Conservation (phyloP, 2,888 invertebrate genomes). For the Acleris cristana region DNA sequence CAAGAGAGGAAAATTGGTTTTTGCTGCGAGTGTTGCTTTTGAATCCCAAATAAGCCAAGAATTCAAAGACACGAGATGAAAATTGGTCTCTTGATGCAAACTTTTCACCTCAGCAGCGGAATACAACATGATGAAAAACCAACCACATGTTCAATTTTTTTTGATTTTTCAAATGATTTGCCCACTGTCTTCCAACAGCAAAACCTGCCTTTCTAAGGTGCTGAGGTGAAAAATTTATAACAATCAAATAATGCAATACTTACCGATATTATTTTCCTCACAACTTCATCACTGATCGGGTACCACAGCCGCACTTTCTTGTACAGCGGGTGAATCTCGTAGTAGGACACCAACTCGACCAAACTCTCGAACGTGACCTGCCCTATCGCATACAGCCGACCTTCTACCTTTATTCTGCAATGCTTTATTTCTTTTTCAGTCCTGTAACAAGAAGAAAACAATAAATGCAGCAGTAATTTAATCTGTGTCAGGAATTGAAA, state of each 20-base stretch:
- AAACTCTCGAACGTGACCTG: conserved; percentile 97
- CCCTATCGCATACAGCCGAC: conserved; percentile 95
- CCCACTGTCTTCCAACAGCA: too few relatives aligned
- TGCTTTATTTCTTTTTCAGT: conserved; percentile 98
- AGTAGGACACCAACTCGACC: conserved; percentile 96
- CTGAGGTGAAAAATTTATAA: neutral
- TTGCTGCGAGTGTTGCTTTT: too few relatives aligned
- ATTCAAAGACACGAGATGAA: too few relatives aligned
- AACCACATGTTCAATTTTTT: too few relatives aligned
- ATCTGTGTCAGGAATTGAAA: too few relatives aligned
- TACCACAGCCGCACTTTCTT: conserved; percentile 94
- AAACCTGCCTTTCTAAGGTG: neutral
- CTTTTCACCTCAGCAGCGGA: too few relatives aligned
- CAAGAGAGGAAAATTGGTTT: too few relatives aligned
- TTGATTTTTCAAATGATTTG: too few relatives aligned
- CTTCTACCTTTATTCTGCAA: conserved; percentile 96
- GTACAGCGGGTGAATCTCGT: conserved; percentile 95
- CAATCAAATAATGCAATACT: conserved; percentile 55
- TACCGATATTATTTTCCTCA: conserved; percentile 86
- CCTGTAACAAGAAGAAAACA: conserved; percentile 73
- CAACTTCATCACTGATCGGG: conserved; percentile 91
- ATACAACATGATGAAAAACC: too few relatives aligned
- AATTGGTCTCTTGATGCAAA: too few relatives aligned
- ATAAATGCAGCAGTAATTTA: neutral
- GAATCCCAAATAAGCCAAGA: too few relatives aligned